Percentiles rank a stretch among this genome's conserved stretches.
Evolutionary conservation across 2,888 invertebrate species (phyloP).

Genomic region (Tineola bisselliella): DNA sequence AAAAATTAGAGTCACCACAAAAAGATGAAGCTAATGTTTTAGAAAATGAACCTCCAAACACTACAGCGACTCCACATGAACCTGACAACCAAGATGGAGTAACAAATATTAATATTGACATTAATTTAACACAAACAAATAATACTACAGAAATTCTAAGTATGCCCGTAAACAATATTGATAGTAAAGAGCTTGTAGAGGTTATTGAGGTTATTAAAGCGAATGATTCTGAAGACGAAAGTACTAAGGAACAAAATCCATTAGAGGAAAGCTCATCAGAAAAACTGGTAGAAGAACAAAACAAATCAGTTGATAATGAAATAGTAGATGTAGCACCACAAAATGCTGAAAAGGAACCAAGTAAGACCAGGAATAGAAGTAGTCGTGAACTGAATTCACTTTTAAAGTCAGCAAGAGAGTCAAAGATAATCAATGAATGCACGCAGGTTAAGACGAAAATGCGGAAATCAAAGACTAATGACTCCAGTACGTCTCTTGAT

Average conservation of each 20-base stretch:
- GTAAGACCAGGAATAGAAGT: constrained; percentile 18
- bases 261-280: not conserved
- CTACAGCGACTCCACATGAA: too few relatives aligned
- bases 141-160: too few relatives aligned
- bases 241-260: not conserved
- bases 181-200: too few relatives aligned
- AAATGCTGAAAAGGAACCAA: constrained; percentile 19
- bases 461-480: constrained; percentile 51
- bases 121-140: too few relatives aligned
- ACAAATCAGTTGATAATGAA: not conserved
- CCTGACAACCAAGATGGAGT: too few relatives aligned
- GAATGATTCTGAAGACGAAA: not conserved
- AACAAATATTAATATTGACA: too few relatives aligned
- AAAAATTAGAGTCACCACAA: not conserved
- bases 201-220: too few relatives aligned
- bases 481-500: constrained; percentile 45
- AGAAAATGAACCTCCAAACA: not conserved
- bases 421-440: constrained; percentile 71
- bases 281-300: not conserved
- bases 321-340: not conserved
- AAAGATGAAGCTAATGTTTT: not conserved
- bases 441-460: constrained; percentile 62
- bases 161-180: too few relatives aligned
- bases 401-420: constrained; percentile 74
- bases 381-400: constrained; percentile 71